phyloP scores from a whole-genome alignment of 1,140 invertebrate genomes.

The Parasteatoda tepidariorum region DNA sequence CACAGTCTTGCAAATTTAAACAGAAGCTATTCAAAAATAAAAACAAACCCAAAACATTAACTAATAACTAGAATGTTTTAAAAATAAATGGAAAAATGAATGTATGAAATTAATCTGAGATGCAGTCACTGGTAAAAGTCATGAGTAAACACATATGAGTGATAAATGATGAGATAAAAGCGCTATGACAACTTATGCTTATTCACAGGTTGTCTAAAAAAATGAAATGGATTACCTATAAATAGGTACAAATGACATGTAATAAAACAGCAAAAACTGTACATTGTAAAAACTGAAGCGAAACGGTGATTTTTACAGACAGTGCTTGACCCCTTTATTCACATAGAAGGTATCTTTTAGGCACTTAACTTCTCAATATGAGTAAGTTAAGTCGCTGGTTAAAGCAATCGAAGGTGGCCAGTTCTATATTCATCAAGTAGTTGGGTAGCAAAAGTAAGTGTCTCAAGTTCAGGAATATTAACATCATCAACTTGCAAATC shows the following conservation, averaged over 20 bases:
- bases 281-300: slow-evolving; percentile 49
- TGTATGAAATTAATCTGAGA: background rate
- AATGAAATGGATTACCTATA: slow-evolving; percentile 34
- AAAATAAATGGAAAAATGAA: background rate
- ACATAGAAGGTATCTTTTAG: slow-evolving; percentile 33
- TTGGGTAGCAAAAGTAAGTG: slow-evolving; percentile 32
- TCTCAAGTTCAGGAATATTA: slow-evolving; percentile 36
- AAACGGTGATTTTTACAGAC: slow-evolving; percentile 29
- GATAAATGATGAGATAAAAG: slow-evolving; percentile 4
- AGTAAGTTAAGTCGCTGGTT: slow-evolving; percentile 41
- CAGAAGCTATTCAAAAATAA: background rate
- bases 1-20: background rate
- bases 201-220: slow-evolving; percentile 11
- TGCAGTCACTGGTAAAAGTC: background rate
- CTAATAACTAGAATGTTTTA: background rate
- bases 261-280: slow-evolving; percentile 45
- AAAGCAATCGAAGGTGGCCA: slow-evolving; percentile 38
- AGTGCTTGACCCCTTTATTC: background rate
- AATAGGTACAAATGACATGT: slow-evolving; percentile 23
- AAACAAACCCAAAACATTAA: too few relatives aligned
- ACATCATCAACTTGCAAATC: background rate
- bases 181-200: slow-evolving; percentile 12
- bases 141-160: background rate
- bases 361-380: slow-evolving; percentile 51
- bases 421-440: slow-evolving; percentile 45